A percentile compares a stretch with the other conserved stretches of the same genome.
Evolutionary conservation across 2,113 vertebrate species (phyloP).

Genomic region (Cheirogaleus medius): DNA sequence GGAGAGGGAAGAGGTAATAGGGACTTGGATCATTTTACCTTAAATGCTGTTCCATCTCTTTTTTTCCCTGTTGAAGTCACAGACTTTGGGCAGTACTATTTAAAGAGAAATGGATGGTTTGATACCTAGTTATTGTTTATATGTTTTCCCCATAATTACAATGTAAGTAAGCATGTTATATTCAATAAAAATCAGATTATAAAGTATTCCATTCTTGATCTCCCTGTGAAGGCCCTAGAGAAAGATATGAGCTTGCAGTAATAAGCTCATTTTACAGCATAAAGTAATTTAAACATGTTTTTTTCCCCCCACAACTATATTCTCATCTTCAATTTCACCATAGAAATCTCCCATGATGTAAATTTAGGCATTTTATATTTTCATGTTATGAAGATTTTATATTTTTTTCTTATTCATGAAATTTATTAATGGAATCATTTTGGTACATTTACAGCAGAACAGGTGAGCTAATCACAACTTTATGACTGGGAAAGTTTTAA

Average conservation of each 20-base stretch:
- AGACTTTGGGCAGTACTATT: not conserved
- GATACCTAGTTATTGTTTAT: not conserved
- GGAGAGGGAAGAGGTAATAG: not conserved
- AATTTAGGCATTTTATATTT: not conserved
- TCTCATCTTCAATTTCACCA: not conserved
- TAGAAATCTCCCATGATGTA: not conserved
- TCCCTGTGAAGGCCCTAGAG: not conserved
- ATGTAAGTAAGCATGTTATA: not conserved
- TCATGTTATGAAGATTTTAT: not conserved
- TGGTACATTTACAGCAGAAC: not conserved
- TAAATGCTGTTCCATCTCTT: not conserved
- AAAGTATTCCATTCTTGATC: not conserved
- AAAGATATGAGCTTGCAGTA: not conserved
- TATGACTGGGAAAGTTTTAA: slow-evolving; percentile 23
- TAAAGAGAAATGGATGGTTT: not conserved
- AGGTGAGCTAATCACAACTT: slow-evolving; percentile 3
- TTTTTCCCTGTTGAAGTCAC: not conserved
- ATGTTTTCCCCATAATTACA: not conserved
- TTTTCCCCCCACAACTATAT: not conserved
- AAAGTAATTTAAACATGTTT: not conserved
- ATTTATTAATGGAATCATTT: slow-evolving; percentile 19
- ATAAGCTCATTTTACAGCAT: not conserved
- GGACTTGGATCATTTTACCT: not conserved
- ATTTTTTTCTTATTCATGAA: not conserved
- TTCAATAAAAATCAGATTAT: not conserved